Conservation (phyloP, 2,888 invertebrate species). For the Punctoribates punctum region DNA sequence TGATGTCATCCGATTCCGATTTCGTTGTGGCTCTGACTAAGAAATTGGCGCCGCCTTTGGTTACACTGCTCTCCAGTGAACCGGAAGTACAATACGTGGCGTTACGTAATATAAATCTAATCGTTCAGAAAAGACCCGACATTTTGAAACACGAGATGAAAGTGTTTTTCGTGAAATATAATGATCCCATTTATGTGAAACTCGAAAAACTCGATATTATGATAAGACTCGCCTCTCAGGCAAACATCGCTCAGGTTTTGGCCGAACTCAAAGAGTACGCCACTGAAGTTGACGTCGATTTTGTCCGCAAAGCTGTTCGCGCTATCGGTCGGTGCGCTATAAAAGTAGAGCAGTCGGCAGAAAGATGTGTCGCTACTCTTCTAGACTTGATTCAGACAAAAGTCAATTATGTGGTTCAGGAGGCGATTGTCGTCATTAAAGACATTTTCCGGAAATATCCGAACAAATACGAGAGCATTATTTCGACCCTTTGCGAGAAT, state of each 20-base stretch:
- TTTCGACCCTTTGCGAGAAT: conserved; percentile 97
- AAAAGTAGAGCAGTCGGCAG: conserved; percentile 95
- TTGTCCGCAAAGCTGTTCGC: conserved; percentile 95
- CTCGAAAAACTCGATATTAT: conserved; percentile 98
- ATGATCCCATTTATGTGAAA: conserved; percentile 99
- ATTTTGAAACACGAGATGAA: conserved; percentile 99
- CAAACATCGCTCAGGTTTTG: conserved; percentile 95
- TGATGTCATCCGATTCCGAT: conserved; percentile 87
- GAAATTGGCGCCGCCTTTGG: conserved; percentile 97
- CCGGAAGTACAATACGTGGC: conserved; percentile 99
- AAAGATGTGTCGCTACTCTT: conserved; percentile 94
- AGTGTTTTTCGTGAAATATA: conserved; percentile 99
- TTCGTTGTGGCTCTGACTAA: conserved; percentile 89
- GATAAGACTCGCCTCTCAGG: conserved; percentile 96
- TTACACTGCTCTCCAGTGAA: conserved; percentile 93
- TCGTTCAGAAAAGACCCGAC: conserved; percentile 97
- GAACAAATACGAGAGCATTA: conserved; percentile 99
- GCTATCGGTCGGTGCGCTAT: conserved; percentile 99
- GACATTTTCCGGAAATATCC: conserved; percentile 95
- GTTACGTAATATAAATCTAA: conserved; percentile 93
- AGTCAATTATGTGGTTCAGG: conserved; percentile 98
- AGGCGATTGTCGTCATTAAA: conserved; percentile 99
- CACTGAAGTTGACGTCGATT: conserved; percentile 98
- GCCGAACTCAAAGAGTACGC: conserved; percentile 98
- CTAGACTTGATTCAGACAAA: conserved; percentile 98